phyloP scores from a whole-genome alignment of 2,888 invertebrate genomes.

The Zeuzera pyrina region DNA sequence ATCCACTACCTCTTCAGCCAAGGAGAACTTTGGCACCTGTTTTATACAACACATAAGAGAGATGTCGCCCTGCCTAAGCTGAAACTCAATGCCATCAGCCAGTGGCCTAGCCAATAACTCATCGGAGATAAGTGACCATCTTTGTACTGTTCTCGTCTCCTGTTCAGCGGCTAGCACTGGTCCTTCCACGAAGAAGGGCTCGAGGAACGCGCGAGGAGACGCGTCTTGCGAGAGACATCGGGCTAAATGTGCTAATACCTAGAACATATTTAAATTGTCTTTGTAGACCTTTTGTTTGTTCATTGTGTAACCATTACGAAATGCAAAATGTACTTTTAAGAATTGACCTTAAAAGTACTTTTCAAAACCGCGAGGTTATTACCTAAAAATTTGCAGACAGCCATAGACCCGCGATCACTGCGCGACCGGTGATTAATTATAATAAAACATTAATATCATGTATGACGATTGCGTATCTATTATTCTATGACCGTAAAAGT shows the following conservation, averaged over 20 bases:
- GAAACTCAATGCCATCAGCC: conserved; percentile 88
- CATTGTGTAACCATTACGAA: too few relatives aligned
- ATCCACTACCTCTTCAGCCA: conserved; percentile 96
- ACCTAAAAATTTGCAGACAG: too few relatives aligned
- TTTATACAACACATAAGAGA: conserved; percentile 91
- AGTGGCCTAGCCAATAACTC: conserved; percentile 91
- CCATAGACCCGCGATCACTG: too few relatives aligned
- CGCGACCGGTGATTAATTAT: too few relatives aligned
- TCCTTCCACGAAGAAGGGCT: conserved; percentile 90
- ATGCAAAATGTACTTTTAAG: too few relatives aligned
- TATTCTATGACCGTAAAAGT: too few relatives aligned
- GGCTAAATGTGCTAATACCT: conserved; percentile 88
- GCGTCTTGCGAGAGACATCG: conserved; percentile 94
- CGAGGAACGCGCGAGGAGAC: conserved; percentile 94
- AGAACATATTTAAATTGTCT: conserved; percentile 10
- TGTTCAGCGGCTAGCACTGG: conserved; percentile 90
- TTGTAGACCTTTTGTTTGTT: neutral
- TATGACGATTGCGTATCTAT: too few relatives aligned
- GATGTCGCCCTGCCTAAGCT: conserved; percentile 93
- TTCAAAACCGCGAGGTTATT: too few relatives aligned
- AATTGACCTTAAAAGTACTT: too few relatives aligned
- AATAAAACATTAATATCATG: too few relatives aligned
- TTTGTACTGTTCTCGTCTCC: conserved; percentile 86
- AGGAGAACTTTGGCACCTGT: conserved; percentile 92
- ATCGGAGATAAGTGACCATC: conserved; percentile 97